Evolutionary conservation across 2,113 vertebrate species (phyloP).

Genomic region (Prietella phreatophila): DNA sequence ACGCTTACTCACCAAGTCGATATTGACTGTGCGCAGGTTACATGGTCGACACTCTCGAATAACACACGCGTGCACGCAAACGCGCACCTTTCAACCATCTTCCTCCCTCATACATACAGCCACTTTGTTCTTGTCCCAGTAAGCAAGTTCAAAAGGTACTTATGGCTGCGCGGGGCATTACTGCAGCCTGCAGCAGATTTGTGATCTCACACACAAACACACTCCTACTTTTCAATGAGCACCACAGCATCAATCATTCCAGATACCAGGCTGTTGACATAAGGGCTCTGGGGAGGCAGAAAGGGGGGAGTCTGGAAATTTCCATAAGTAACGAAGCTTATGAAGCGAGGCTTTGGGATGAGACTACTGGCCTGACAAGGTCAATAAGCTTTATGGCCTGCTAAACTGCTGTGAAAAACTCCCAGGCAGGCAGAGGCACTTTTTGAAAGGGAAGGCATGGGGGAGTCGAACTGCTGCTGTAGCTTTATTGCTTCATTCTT

Average conservation of each 20-base stretch:
- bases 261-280: conserved; percentile 54
- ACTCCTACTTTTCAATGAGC: conserved; percentile 65
- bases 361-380: conserved; percentile 44
- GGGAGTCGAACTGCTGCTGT: conserved; percentile 28
- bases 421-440: conserved; percentile 42
- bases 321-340: conserved; percentile 56
- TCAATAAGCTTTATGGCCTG: conserved; percentile 49
- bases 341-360: conserved; percentile 40
- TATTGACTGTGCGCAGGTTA: not conserved
- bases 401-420: conserved; percentile 55
- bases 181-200: conserved; percentile 71
- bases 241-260: conserved; percentile 70
- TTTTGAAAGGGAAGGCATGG: conserved; percentile 22
- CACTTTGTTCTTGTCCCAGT: conserved; percentile 30
- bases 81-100: conserved; percentile 16
- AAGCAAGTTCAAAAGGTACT: conserved; percentile 62
- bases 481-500: conserved; percentile 39
- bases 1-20: not conserved
- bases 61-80: not conserved
- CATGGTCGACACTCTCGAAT: not conserved
- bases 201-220: conserved; percentile 55
- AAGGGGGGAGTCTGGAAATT: conserved; percentile 47
- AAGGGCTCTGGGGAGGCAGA: conserved; percentile 38
- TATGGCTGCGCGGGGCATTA: conserved; percentile 64
- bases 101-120: not conserved